phyloP scores from a whole-genome alignment of 2,113 vertebrate genomes.

The Bos taurus region DNA sequence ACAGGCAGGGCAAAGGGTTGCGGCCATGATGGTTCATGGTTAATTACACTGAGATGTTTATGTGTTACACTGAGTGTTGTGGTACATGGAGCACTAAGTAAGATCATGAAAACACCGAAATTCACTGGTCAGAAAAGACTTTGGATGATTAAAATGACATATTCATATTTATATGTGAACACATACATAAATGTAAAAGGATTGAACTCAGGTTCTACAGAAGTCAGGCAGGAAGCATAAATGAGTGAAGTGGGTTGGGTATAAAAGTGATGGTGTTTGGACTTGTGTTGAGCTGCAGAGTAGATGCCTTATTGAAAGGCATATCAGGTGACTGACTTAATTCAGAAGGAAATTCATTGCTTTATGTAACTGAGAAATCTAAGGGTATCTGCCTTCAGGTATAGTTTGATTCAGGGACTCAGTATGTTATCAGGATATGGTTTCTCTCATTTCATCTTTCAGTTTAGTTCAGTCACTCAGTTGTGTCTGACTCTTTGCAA shows the following conservation, averaged over 20 bases:
- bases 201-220: background rate
- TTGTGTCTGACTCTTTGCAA: background rate
- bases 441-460: background rate
- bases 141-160: background rate
- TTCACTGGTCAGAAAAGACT: background rate
- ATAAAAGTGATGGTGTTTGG: rapidly evolving
- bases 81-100: background rate
- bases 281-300: background rate
- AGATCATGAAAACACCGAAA: background rate
- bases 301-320: background rate
- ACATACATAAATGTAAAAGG: background rate
- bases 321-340: background rate
- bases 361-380: background rate
- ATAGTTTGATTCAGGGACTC: background rate
- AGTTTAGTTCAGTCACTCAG: background rate
- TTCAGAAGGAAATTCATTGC: background rate
- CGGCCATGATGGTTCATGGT: background rate
- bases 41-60: background rate
- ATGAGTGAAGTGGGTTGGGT: background rate
- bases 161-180: background rate
- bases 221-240: background rate
- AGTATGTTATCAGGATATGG: background rate
- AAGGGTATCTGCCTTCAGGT: background rate
- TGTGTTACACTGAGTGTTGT: too few relatives aligned
- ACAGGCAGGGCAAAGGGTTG: background rate